Evolutionary conservation across 2,113 vertebrate species (phyloP), one percentile per base, ranked within the genome.

Genomic region (Manacus vitellinus): DNA sequence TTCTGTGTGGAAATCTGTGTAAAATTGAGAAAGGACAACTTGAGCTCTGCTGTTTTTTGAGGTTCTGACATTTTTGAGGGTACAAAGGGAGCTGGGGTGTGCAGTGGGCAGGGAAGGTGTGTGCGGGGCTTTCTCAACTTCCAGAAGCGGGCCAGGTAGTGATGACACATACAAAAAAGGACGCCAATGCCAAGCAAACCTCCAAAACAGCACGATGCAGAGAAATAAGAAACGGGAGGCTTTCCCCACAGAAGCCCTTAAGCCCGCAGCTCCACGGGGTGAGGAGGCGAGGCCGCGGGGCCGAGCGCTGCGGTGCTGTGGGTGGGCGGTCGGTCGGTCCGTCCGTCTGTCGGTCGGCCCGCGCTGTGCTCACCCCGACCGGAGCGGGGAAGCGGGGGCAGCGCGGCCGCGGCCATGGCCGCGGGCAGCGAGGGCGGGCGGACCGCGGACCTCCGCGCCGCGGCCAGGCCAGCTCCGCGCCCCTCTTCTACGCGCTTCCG

Each of bases 401-500:
- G 49, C 12, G 41, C n/a, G 14, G 49, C 10, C 6, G 22, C n/a
- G 56, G n/a, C 30, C 30, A 31, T 20, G 39, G 77, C 79, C 43
- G 70, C 83, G 76, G 84, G 56, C 31, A 41, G 56, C 33, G 7
- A 19, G 58, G 58, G 41, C 75, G 54, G 85, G 72, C 12, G 51
- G 49, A 6, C 85, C 79, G 61, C 65, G 49, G 58, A 19, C 35
- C 25, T n/a, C 96, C 23, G 49, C 96, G 8, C 25, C 94, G 66
- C n/a, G 98, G 97, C 24, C 95, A 97, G 85, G n/a, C n/a, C 97
- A 97, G 52, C 16, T 98, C 91, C 98, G 98, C 33, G 78, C 97
- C 77, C 77, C 87, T 99, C 87, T 99, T 99, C 82, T 98, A 98
- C 66, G 89, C 94, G 72, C 94, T 99, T 92, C 97, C 97, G 7